A percentile compares a stretch with the other conserved stretches of the same genome.
These are phyloP conservation scores for Sipha flava DNA, from an alignment of 1,140 invertebrate species.

Conservation along the genomic window DNA sequence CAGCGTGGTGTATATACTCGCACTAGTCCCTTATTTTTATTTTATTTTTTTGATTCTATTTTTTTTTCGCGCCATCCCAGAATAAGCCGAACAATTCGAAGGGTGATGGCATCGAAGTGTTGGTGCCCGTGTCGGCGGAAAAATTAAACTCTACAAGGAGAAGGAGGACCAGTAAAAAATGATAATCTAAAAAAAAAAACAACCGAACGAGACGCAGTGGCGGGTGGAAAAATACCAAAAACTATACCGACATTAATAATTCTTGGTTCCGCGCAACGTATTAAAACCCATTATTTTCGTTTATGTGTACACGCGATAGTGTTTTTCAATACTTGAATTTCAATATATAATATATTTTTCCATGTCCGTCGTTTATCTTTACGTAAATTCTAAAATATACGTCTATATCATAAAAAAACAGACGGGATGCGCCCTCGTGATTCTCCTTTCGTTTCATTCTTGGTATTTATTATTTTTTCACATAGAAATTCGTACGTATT, in stretches of 20 bases:
- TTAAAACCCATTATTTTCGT: slow-evolving; percentile 17
- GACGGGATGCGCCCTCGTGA: background rate
- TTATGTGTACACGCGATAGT: background rate
- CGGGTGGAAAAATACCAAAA: background rate
- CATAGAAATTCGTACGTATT: background rate
- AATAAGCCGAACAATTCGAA: background rate
- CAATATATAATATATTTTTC: background rate
- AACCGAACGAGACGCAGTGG: background rate
- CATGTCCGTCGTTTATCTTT: background rate
- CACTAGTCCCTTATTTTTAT: background rate
- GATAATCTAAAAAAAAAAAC: background rate
- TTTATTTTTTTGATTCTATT: background rate
- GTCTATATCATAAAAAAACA: background rate
- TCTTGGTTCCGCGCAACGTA: background rate
- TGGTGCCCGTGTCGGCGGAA: background rate
- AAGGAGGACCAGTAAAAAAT: background rate
- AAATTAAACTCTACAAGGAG: background rate
- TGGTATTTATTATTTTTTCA: background rate
- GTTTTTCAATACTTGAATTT: background rate
- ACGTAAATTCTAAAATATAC: background rate
- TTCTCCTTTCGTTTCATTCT: background rate
- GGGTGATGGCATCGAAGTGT: no score
- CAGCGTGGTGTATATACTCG: background rate
- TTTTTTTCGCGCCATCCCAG: background rate
- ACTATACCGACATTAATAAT: slow-evolving; percentile 5